Percentiles rank a stretch among this genome's conserved stretches.
Conservation (phyloP, 2,797 vertebrate genomes). For the Gallirallus australis region DNA sequence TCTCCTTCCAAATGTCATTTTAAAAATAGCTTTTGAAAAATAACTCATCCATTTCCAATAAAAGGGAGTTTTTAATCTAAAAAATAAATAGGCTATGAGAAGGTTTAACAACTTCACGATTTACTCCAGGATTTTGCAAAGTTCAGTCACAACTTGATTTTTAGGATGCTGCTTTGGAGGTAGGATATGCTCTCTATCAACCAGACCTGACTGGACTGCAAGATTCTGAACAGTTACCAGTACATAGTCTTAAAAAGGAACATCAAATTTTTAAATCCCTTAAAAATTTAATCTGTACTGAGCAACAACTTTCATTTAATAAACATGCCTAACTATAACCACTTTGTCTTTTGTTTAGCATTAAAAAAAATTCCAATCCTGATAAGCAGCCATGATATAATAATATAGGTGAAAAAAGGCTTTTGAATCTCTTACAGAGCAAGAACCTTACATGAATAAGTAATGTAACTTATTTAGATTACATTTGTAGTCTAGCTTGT, state of each 20-base stretch:
- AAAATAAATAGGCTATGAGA: neutral
- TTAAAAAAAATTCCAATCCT: neutral
- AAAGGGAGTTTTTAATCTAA: neutral
- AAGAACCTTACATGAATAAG: neutral
- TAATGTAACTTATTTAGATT: constrained; percentile 3
- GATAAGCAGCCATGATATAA: neutral
- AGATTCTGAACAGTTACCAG: neutral
- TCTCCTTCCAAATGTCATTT: neutral
- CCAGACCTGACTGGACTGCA: neutral
- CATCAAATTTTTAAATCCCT: neutral
- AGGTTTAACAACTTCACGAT: neutral
- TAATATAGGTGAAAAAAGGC: neutral
- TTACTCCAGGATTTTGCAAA: neutral
- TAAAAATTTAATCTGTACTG: neutral
- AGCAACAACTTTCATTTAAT: neutral
- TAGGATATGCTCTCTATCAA: neutral
- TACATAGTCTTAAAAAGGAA: neutral
- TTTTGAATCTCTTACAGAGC: neutral
- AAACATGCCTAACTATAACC: neutral
- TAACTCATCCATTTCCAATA: neutral
- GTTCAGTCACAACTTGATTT: neutral
- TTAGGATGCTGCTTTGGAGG: neutral
- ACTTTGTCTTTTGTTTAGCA: neutral
- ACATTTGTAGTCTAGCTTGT: neutral
- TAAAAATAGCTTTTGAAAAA: neutral